Conservation (phyloP, 2,797 vertebrate species). For the Discoglossus pictus region DNA sequence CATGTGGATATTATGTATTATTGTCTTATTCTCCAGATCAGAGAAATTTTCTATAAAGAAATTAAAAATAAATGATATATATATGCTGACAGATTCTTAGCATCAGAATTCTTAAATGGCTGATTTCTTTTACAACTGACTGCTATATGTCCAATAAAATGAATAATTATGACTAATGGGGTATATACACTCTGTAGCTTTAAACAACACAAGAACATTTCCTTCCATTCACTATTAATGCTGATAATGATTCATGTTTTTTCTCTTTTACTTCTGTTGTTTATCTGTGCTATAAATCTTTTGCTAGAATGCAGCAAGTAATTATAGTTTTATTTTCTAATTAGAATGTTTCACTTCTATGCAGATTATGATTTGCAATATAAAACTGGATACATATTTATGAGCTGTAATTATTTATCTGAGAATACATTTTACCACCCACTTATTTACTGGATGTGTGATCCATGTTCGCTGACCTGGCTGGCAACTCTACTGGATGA, state of each 20-base stretch:
- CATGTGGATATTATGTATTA: no score
- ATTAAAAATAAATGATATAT: no score
- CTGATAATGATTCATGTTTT: slow-evolving; percentile 22
- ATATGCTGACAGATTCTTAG: no score
- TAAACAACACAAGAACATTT: slow-evolving; percentile 1
- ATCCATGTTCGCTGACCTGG: no score
- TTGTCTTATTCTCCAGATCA: no score
- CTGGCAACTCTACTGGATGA: no score
- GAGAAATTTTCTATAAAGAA: no score
- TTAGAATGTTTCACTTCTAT: slow-evolving; percentile 47
- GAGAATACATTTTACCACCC: slow-evolving; percentile 27
- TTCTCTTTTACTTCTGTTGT: slow-evolving; percentile 40
- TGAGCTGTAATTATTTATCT: slow-evolving; percentile 41
- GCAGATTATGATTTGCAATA: slow-evolving; percentile 47
- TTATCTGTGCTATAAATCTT: slow-evolving; percentile 40
- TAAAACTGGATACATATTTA: slow-evolving; percentile 47
- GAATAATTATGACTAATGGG: not conserved
- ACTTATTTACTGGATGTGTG: slow-evolving; percentile 42
- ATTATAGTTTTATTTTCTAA: slow-evolving; percentile 50
- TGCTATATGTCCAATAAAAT: not conserved
- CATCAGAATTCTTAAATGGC: no score
- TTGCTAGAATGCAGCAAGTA: slow-evolving; percentile 36
- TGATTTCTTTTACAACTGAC: no score
- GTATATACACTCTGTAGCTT: slow-evolving; percentile 5
- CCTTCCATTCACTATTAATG: slow-evolving; percentile 4